Evolutionary conservation across 2,113 vertebrate species (phyloP).

Genomic region (Bettongia penicillata): DNA sequence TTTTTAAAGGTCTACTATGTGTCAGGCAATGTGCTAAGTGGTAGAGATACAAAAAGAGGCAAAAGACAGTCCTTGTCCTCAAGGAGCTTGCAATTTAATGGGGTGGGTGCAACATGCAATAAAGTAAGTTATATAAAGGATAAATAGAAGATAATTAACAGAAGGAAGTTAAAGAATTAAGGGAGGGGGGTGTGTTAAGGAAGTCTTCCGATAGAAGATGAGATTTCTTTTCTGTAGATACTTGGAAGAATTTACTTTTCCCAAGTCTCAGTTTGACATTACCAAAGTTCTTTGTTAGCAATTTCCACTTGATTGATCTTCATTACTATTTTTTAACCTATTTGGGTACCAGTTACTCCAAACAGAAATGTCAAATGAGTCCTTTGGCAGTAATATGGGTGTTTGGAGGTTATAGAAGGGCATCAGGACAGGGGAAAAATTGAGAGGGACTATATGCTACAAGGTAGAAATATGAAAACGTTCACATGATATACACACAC

Average conservation of each 20-base stretch:
- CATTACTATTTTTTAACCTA: neutral
- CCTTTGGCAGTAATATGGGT: neutral
- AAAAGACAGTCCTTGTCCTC: neutral
- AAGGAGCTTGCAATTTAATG: neutral
- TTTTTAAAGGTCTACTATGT: too few relatives aligned
- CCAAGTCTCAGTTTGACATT: neutral
- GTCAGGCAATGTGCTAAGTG: neutral
- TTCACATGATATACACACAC: neutral
- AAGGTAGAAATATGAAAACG: neutral
- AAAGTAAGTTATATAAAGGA: neutral
- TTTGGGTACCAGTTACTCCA: neutral
- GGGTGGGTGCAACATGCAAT: too few relatives aligned
- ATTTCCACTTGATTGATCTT: neutral
- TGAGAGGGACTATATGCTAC: neutral
- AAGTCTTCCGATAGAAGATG: neutral
- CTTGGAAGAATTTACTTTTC: neutral
- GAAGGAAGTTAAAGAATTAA: neutral
- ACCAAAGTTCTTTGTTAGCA: neutral
- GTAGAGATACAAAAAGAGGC: neutral
- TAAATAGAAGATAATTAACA: neutral
- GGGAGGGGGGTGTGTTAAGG: neutral
- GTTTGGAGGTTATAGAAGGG: neutral
- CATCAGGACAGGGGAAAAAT: neutral
- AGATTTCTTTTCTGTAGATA: neutral
- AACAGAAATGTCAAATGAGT: neutral